Conservation (phyloP, 2,113 vertebrate genomes). For the Eurystomus gularis region DNA sequence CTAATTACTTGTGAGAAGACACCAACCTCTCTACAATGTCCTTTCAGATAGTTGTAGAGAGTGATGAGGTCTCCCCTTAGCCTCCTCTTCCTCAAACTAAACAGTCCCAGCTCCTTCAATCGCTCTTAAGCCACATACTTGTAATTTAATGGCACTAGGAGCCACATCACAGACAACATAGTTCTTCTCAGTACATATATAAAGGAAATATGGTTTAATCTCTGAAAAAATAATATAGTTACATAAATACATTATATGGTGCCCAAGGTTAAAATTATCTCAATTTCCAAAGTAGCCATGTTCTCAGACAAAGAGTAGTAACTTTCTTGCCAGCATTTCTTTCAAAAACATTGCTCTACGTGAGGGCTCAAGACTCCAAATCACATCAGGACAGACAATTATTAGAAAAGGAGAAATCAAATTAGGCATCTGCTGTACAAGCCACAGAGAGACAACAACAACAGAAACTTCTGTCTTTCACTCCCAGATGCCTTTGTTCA, state of each 20-base stretch:
- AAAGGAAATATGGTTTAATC: background rate
- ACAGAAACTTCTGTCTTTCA: background rate
- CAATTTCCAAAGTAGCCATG: background rate
- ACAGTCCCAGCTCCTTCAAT: no score
- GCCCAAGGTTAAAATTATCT: background rate
- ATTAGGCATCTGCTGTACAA: background rate
- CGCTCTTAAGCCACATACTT: background rate
- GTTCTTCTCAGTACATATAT: background rate
- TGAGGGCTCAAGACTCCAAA: background rate
- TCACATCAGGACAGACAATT: background rate
- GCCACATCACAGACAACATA: background rate
- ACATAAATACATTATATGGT: background rate
- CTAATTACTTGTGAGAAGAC: no score
- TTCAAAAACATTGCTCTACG: background rate
- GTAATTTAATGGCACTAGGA: background rate
- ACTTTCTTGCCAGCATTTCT: background rate
- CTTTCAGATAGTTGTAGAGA: no score
- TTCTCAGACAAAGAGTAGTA: background rate
- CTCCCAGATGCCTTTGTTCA: background rate
- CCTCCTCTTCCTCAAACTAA: no score
- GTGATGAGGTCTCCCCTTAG: no score
- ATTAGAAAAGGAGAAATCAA: background rate
- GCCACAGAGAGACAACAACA: background rate
- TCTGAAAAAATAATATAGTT: background rate
- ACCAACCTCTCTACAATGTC: no score